A percentile compares a stretch with the other conserved stretches of the same genome.
These are phyloP conservation scores for Amphipoea lucens DNA, from an alignment of 2,888 invertebrate species.

Conservation along the genomic window DNA sequence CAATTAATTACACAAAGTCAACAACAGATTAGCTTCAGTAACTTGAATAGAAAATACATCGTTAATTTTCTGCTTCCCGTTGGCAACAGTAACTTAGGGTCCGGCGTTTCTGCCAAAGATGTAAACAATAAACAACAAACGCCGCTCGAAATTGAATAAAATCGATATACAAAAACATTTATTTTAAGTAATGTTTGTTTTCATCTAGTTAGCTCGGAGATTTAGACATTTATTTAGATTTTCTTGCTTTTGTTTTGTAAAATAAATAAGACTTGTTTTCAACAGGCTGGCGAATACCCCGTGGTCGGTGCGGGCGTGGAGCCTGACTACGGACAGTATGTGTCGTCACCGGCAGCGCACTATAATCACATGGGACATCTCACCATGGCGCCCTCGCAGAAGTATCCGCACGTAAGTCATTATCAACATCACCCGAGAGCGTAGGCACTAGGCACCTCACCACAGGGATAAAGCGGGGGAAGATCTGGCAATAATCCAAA, in stretches of 20 bases:
- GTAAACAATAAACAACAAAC: no score
- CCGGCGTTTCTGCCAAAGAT: no score
- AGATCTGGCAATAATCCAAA: neutral
- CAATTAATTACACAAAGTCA: neutral
- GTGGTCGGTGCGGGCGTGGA: conserved; percentile 86
- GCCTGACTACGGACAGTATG: conserved; percentile 88
- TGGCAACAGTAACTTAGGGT: neutral
- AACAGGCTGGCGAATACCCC: conserved; percentile 86
- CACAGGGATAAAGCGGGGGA: neutral
- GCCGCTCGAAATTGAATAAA: no score
- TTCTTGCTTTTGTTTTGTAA: neutral
- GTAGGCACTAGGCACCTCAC: neutral
- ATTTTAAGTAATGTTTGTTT: no score
- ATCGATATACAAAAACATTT: no score
- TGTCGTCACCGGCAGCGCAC: conserved; percentile 87
- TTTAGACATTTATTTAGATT: no score
- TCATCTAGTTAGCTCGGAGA: no score
- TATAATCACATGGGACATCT: conserved; percentile 90
- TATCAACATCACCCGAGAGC: neutral
- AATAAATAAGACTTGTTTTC: conserved; percentile 10
- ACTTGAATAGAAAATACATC: neutral
- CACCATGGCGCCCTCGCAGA: conserved; percentile 89
- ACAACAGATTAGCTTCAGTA: neutral
- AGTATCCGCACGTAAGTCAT: conserved; percentile 88
- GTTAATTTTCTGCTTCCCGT: neutral